phyloP scores from a whole-genome alignment of 2,113 vertebrate species.

The Penelope pileata region DNA sequence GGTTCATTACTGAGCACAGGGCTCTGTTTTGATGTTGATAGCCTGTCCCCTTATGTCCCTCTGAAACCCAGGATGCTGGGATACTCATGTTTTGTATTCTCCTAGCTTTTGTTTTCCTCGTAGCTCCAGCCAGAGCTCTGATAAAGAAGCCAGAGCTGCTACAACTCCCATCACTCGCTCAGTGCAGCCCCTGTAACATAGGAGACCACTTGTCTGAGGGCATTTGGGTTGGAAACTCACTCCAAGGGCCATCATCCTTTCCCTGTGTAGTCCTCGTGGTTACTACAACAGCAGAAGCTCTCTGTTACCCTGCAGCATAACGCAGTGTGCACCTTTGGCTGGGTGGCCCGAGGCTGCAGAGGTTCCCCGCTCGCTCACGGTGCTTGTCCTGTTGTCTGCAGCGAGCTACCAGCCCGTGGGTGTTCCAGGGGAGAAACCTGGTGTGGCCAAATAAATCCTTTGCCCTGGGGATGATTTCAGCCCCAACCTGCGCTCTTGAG shows the following conservation, averaged over 20 bases:
- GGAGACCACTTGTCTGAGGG: background rate
- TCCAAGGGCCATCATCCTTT: background rate
- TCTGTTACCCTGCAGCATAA: rapidly evolving
- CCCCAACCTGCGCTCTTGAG: background rate
- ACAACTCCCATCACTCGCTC: background rate
- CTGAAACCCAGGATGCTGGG: background rate
- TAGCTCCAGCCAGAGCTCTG: background rate
- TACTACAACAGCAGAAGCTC: background rate
- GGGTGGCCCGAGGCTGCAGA: background rate
- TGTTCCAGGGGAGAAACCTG: background rate
- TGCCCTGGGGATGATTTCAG: background rate
- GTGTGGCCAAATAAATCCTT: background rate
- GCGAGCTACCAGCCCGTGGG: rapidly evolving
- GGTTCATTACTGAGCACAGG: background rate
- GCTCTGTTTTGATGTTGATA: background rate
- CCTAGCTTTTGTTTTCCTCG: background rate
- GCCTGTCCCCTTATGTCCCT: background rate
- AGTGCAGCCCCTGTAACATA: background rate
- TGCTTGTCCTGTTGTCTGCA: background rate
- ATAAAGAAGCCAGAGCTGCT: background rate
- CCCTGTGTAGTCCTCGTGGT: background rate
- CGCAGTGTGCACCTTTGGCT: background rate
- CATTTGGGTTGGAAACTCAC: background rate
- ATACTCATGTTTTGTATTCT: background rate
- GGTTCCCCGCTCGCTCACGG: background rate